Conservation (phyloP, 2,797 vertebrate species). For the Rhinophrynus dorsalis region DNA sequence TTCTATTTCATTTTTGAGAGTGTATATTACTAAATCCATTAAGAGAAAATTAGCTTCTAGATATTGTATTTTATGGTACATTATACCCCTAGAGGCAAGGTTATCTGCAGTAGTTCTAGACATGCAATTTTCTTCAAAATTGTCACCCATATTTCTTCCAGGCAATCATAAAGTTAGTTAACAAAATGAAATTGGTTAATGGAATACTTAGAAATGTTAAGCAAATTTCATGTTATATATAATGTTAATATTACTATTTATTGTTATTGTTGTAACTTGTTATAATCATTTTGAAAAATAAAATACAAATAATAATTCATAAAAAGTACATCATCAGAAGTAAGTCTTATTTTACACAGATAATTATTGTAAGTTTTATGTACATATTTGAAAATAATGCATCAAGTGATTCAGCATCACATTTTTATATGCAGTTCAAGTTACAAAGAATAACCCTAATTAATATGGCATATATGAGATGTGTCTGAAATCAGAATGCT, state of each 20-base stretch:
- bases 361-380: too few relatives aligned
- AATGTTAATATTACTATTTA: constrained; percentile 32
- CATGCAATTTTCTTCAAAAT: constrained; percentile 46
- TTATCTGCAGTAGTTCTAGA: constrained; percentile 41
- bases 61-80: constrained; percentile 49
- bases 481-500: too few relatives aligned
- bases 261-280: too few relatives aligned
- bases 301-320: too few relatives aligned
- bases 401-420: too few relatives aligned
- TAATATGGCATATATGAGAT: too few relatives aligned
- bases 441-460: too few relatives aligned
- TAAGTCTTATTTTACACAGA: too few relatives aligned
- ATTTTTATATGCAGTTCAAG: too few relatives aligned
- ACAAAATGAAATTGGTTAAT: constrained; percentile 46
- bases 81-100: constrained; percentile 38
- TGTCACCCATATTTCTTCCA: constrained; percentile 33
- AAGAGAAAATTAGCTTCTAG: constrained; percentile 47
- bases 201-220: constrained; percentile 43
- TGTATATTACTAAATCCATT: constrained; percentile 49
- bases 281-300: too few relatives aligned
- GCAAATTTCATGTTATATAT: constrained; percentile 47
- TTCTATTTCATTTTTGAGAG: constrained; percentile 34
- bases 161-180: constrained; percentile 41
- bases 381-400: too few relatives aligned
- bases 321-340: too few relatives aligned